Base-by-base conservation (phyloP, 1,140 invertebrate species). In the Zaprionus tsacasi region DNA sequence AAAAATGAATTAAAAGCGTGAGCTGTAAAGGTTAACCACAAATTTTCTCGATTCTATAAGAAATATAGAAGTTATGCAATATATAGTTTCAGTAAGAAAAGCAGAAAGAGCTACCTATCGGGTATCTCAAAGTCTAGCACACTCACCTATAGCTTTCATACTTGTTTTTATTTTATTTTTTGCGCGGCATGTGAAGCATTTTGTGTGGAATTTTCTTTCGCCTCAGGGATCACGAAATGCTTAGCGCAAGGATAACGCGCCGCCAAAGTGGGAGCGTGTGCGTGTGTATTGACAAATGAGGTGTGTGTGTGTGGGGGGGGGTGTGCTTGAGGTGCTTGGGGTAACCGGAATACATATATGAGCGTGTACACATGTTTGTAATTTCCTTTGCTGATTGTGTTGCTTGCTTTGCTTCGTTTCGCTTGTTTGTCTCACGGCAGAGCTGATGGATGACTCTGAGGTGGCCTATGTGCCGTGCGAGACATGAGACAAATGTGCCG, bases 321-420 rank as follows among this genome's bases (percentile, higher is more conserved):
- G 10, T 15, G 27, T 40, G 38, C n/a, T 13, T 36, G 21, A 7
- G 17, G 12, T 38, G n/a, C 15, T 17, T 33, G 12, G 43, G n/a
- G 36, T 12, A 52, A 27, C 15, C 63, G 50, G 55, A 43, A 61
- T 55, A 33, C 50, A 55, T 21, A 21, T 55, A 61, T 61, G 48
- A 27, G 45, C 58, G 67, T 52, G 48, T 81, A 81, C 82, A 87
- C 82, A 82, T 87, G 82, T 82, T 87, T 82, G 77, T 82, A 79
- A 87, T 87, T 88, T 82, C 73, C 72, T 56, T 88, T 7, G 82
- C 56, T 87, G 77, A 82, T 88, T 88, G 83, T 88, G 83, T 78
- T 74, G 82, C 65, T 76, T 76, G 66, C 55, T 75, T 71, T 63
- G 50, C 55, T 60, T 36, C 52, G 38, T 57, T 43, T 52, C 58